These are phyloP conservation scores for Hepsetus odoe DNA, from an alignment of 2,113 vertebrate species.

Conservation along the genomic window DNA sequence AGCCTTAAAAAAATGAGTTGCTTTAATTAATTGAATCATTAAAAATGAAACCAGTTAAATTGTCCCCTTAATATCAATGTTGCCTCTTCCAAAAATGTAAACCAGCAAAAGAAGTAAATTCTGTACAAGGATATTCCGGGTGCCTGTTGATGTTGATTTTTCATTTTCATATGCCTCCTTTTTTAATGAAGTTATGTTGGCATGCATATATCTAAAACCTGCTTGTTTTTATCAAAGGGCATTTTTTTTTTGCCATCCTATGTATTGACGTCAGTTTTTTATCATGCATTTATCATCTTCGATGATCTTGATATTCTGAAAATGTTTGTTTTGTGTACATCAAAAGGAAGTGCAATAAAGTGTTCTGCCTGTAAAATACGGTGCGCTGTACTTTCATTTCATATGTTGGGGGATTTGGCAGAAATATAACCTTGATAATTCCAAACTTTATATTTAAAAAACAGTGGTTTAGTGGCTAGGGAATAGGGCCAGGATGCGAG, in stretches of 20 bases:
- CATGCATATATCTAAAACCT: not conserved
- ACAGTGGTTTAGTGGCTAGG: too few relatives aligned
- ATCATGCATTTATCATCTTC: slow-evolving; percentile 25
- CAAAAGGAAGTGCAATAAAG: slow-evolving; percentile 74
- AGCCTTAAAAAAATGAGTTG: too few relatives aligned
- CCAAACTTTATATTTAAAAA: too few relatives aligned
- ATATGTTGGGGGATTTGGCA: too few relatives aligned
- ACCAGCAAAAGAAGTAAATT: too few relatives aligned
- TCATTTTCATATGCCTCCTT: not conserved
- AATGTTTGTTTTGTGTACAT: slow-evolving; percentile 59
- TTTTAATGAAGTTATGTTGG: not conserved
- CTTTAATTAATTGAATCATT: too few relatives aligned
- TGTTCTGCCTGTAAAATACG: slow-evolving; percentile 1
- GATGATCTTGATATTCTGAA: slow-evolving; percentile 35
- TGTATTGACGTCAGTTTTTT: not conserved
- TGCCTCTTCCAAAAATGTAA: too few relatives aligned
- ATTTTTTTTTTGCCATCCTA: slow-evolving; percentile 10
- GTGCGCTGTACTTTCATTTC: not conserved
- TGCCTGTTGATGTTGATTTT: not conserved
- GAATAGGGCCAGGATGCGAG: too few relatives aligned
- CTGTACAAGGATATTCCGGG: not conserved
- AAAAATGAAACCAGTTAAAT: too few relatives aligned
- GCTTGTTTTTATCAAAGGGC: not conserved
- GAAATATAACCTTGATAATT: too few relatives aligned
- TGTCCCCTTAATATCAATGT: too few relatives aligned